Evolutionary conservation across 2,888 invertebrate genomes (phyloP).

Genomic region (Seladonia tumulorum): DNA sequence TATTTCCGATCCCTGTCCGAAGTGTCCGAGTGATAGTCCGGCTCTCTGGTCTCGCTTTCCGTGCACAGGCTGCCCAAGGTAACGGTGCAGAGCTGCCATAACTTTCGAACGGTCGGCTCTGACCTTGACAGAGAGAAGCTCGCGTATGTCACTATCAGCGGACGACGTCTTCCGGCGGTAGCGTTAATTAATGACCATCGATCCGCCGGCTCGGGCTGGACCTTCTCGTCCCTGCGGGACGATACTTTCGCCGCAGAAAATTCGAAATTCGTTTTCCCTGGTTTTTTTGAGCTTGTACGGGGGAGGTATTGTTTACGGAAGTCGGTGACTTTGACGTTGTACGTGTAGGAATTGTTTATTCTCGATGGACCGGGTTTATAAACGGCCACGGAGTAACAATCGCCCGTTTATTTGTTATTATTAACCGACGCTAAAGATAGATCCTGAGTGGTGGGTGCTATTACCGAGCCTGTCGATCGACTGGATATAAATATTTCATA

Average conservation of each 20-base stretch:
- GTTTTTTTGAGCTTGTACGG: conserved; percentile 36
- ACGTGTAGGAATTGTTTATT: not conserved
- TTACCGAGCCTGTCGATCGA: not conserved
- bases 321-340: not conserved
- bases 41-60: conserved; percentile 6
- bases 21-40: not conserved
- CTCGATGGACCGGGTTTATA: not conserved
- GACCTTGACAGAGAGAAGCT: conserved; percentile 66
- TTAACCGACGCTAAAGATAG: conserved; percentile 1
- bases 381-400: not conserved
- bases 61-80: conserved; percentile 34
- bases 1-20: not conserved
- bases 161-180: conserved; percentile 47
- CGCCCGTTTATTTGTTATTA: conserved; percentile 1
- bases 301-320: not conserved
- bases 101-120: conserved; percentile 56
- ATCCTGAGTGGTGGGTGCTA: not conserved
- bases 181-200: conserved; percentile 73
- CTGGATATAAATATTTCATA: not conserved
- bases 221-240: conserved; percentile 44
- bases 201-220: conserved; percentile 60
- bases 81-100: conserved; percentile 55
- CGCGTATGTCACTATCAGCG: conserved; percentile 49
- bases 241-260: conserved; percentile 2
- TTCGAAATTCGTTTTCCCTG: conserved; percentile 17